phyloP scores from a whole-genome alignment of 2,797 vertebrate genomes.

The Acanthopagrus latus region DNA sequence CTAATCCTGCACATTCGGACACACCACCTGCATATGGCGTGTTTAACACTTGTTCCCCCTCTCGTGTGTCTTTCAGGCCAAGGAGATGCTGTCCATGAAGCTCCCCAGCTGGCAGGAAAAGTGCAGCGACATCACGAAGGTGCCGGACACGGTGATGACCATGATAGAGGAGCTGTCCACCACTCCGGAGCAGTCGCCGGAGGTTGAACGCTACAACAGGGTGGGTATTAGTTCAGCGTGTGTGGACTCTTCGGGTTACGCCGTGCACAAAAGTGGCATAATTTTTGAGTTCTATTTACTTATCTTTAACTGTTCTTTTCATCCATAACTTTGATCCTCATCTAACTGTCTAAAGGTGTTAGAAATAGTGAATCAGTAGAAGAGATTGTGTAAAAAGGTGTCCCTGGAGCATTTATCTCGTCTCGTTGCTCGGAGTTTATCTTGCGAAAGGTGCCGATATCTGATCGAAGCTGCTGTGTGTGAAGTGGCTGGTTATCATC shows the following conservation, averaged over 20 bases:
- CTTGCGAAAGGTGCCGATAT: conserved; percentile 12
- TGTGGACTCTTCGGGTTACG: neutral
- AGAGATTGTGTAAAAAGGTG: neutral
- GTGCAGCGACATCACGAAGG: conserved; percentile 92
- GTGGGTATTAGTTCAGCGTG: conserved; percentile 76
- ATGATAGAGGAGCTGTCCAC: conserved; percentile 90
- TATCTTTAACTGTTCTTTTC: neutral
- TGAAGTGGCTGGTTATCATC: conserved; percentile 21
- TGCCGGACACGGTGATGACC: conserved; percentile 90
- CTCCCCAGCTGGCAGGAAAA: conserved; percentile 94
- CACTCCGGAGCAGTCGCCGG: conserved; percentile 88
- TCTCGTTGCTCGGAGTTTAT: conserved; percentile 22
- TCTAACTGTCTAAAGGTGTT: neutral
- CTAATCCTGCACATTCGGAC: neutral
- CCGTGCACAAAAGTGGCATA: neutral
- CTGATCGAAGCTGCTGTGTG: conserved; percentile 13
- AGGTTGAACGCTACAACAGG: conserved; percentile 81
- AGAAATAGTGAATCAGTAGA: neutral
- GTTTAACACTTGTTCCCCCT: neutral
- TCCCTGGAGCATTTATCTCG: conserved; percentile 20
- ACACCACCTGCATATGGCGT: neutral
- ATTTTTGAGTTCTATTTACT: neutral
- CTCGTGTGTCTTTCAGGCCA: conserved; percentile 85
- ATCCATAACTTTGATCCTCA: neutral
- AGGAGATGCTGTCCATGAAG: conserved; percentile 89